Evolutionary conservation across 1,140 invertebrate species (phyloP), one percentile per base, ranked within the genome.

Genomic region (Venturia canescens): DNA sequence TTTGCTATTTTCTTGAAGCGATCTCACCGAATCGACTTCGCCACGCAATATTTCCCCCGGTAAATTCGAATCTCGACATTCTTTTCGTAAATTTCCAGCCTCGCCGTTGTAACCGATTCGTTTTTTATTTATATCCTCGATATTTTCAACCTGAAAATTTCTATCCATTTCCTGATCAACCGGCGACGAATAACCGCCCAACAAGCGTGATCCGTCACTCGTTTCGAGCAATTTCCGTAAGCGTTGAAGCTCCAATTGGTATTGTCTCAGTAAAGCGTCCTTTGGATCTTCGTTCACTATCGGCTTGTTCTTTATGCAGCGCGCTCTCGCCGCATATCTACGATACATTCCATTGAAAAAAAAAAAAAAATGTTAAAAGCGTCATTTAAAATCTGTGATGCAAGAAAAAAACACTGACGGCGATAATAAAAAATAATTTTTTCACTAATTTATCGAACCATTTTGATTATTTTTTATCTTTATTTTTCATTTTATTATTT

Each of bases 201-300:
- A 29, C 5, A 34, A 50, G 82, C 60, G 86, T 29, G 63, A 74
- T 69, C 77, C 80, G 2, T 90, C 87, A 27, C 67, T 84, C 0
- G 85, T 86, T 77, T 94, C 93, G 0, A 98, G 91, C 77, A 98
- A 90, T 82, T 94, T 93, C 79, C 94, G 94, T 2, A 98, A 91
- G 77, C 95, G 93, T 71, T 97, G 93, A 34, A 98, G 95, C 90
- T 98, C 97, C 83, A 97, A 93, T 87, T 98, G 97, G 88, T 98
- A 98, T 87, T 98, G 94, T 29, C 97, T 90, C 0, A 98, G 91
- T 83, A 98, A 93, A 5, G 97, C 95, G 87, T 99, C 98, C 90
- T 99, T 99, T 0, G 98, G 98, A 90, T 99, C 94, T 91, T 99
- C 97, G 90, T 99, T 99, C 13, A 99, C 95, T 86, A 94, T 95